A percentile compares a stretch with the other conserved stretches of the same genome.
These are phyloP conservation scores for Sminthurides bifidus DNA, from an alignment of 1,140 invertebrate species.

Conservation along the genomic window DNA sequence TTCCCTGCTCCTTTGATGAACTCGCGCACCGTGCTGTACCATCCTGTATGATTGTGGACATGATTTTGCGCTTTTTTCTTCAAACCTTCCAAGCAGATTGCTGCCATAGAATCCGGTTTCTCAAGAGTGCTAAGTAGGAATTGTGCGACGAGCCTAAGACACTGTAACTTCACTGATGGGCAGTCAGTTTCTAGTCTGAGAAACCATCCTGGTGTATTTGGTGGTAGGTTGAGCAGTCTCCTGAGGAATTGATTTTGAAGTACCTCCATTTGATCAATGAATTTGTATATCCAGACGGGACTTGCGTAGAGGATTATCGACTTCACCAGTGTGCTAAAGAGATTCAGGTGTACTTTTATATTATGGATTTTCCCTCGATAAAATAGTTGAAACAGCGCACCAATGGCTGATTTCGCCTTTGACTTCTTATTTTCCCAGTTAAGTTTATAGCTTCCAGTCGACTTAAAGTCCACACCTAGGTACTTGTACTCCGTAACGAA, in stretches of 20 bases:
- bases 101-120: too few species aligned
- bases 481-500: slow-evolving; percentile 2
- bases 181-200: too few species aligned
- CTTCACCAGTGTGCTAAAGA: neutral
- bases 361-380: neutral
- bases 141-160: too few species aligned
- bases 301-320: neutral
- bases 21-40: too few species aligned
- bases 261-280: neutral
- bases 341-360: neutral
- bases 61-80: too few species aligned
- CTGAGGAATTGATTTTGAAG: slow-evolving; percentile 4
- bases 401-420: neutral
- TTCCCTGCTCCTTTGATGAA: too few species aligned
- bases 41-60: too few species aligned
- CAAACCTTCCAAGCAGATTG: too few species aligned
- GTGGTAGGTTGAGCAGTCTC: neutral
- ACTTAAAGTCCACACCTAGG: neutral
- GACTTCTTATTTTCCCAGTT: neutral
- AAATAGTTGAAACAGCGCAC: too few species aligned
- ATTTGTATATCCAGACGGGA: neutral
- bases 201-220: too few species aligned
- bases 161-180: too few species aligned
- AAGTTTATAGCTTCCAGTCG: neutral
- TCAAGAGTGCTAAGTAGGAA: too few species aligned